Base-by-base conservation (phyloP, 1,140 invertebrate genomes). In the Drosophila pachea region DNA sequence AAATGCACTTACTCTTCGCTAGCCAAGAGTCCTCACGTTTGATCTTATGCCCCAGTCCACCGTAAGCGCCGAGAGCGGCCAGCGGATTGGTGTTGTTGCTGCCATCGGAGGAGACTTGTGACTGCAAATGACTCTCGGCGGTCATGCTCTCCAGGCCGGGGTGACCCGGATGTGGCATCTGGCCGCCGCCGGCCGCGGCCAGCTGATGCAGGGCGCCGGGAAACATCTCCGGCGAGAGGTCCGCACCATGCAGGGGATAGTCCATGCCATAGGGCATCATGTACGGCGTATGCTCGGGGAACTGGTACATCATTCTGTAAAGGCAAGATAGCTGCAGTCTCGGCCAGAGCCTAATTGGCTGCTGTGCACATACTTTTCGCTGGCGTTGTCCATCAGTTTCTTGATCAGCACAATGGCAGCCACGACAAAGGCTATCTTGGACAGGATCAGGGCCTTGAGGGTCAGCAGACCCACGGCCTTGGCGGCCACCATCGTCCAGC, bases 391-490 rank as follows among this genome's bases (percentile, higher is more conserved):
- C 82, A 92, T 91, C 9, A 92, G 81, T 69, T 92, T 93, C 79
- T 92, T 92, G 22, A 91, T 76, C 5, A 92, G 90, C 78, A 93
- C 90, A 50, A 91, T 89, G 7, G 91, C 84, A 0, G 93, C 92
- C 7, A 93, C 90, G 8, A 93, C 63, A 2, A 93, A 89, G 0
- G 93, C 93, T 60, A 93, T 78, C 78, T 93, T 94, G 31, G 92
- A 93, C 2, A 93, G 90, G 12, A 92, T 77, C 61, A 93, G 90
- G 0, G 93, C 92, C 79, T 94, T 93, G 3, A 94, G 69, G 0
- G 92, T 92, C 0, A 94, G 87, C 1, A 92, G 71, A 2, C 92
- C 91, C 33, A 93, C 91, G 31, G 92, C 89, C 33, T 91, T 90
- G 49, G 93, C 84, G 0, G 90, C 91, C 31, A 93, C 90, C 61